These are phyloP conservation scores for Petrocephalus microphthalmus DNA, from an alignment of 2,113 vertebrate genomes.

Conservation along the genomic window DNA sequence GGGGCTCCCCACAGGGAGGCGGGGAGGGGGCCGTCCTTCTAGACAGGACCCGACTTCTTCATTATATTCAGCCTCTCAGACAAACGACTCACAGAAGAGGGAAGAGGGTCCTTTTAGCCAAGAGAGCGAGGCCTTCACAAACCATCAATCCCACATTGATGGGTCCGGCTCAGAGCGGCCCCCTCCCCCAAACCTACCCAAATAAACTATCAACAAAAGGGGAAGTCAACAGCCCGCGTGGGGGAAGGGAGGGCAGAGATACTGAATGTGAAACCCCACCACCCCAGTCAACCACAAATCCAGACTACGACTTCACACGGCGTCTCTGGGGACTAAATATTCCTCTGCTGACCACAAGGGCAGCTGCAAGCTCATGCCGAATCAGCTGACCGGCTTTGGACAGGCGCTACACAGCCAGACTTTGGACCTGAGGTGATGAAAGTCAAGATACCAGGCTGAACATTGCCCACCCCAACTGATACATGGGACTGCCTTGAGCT, in stretches of 20 bases:
- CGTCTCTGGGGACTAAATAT: not conserved
- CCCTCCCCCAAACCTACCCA: slow-evolving; percentile 10
- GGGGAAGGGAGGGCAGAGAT: not conserved
- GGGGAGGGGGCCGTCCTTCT: not conserved
- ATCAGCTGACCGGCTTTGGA: not conserved
- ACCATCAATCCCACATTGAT: slow-evolving; percentile 30
- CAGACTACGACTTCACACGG: not conserved
- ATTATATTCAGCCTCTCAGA: slow-evolving; percentile 13
- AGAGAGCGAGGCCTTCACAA: slow-evolving; percentile 3
- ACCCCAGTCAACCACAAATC: not conserved
- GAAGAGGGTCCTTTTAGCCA: slow-evolving; percentile 14
- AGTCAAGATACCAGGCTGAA: not conserved
- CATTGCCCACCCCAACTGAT: not conserved
- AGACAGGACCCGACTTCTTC: slow-evolving; percentile 21
- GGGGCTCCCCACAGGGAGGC: not conserved
- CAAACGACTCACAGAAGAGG: slow-evolving; percentile 15
- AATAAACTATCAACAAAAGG: slow-evolving; percentile 20
- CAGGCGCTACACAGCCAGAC: not conserved
- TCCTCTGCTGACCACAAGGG: not conserved
- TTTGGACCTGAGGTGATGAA: not conserved
- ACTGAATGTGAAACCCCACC: not conserved
- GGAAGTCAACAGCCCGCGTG: slow-evolving; percentile 1
- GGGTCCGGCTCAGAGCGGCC: not conserved
- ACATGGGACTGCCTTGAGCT: not conserved
- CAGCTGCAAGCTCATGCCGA: not conserved